Evolutionary conservation across 2,113 vertebrate species (phyloP), one percentile per base, ranked within the genome.

Genomic region (Upupa epops): DNA sequence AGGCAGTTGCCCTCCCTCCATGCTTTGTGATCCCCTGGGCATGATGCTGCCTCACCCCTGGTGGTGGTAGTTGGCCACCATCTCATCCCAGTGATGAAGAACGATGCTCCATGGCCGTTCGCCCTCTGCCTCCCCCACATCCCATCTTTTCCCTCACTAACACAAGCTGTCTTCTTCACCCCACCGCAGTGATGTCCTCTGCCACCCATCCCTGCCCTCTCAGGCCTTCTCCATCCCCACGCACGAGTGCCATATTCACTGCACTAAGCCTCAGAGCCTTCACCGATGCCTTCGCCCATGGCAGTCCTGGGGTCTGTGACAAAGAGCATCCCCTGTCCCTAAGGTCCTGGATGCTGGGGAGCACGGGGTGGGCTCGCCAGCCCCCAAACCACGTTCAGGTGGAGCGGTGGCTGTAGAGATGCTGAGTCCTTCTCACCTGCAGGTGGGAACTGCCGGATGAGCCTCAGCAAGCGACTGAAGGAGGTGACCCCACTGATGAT

Each of bases 291-390:
- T 93, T 94, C 80, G 36, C 58, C 86, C 3, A 1, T 1, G 8
- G 46, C 29, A 60, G 22, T 34, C 45, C 58, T 0, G 1, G 37
- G 36, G 32, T 20, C 52, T 29, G n/a, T 12, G 77, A 12, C 8
- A 32, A 54, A 65, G n/a, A 40, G 20, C 1, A 8, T 24, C 4
- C 32, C 24, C 56, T 4, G 1, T 5, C 0, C 5, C 15, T 3
- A 0, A 32, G 54, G 17, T 25, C 45, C 60, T 5, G 6, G 49
- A 31, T 64, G 37, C 71, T 1, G 2, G 55, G 17, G 6, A 14
- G 8, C 2, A 2, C 2, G 0, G 40, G 37, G 59, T 37, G 69
- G 46, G 18, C 46, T 31, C 64, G 19, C 37, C 0, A 1, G 1
- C 51, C 71, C 65, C 63, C 51, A 58, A 13, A 28, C 2, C 68